A percentile compares a stretch with the other conserved stretches of the same genome.
Evolutionary conservation across 2,113 vertebrate genomes (phyloP).

Genomic region (Nesospiza acunhae): DNA sequence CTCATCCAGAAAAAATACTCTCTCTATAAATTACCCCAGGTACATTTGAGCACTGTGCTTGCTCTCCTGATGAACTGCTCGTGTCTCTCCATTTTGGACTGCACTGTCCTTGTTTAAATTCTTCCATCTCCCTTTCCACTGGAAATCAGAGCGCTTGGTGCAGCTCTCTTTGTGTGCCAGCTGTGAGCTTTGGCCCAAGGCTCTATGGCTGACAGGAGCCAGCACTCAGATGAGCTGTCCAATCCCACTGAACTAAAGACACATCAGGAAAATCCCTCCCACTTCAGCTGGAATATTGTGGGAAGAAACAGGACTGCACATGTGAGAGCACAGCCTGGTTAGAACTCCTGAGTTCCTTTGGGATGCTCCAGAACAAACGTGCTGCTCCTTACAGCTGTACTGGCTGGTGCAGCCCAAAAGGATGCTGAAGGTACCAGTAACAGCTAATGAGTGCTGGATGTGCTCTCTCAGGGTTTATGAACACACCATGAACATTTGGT

Average conservation of each 20-base stretch:
- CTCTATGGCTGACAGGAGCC: background rate
- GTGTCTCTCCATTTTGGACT: background rate
- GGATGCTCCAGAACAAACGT: background rate
- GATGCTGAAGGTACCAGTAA: background rate
- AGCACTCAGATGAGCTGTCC: background rate
- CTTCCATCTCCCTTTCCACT: background rate
- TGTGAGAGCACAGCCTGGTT: background rate
- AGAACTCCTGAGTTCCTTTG: background rate
- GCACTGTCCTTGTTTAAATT: background rate
- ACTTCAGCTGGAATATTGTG: background rate
- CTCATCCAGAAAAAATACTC: background rate
- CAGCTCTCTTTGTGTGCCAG: background rate
- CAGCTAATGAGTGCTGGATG: background rate
- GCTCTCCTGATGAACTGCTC: background rate
- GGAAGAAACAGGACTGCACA: accelerated
- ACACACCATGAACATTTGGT: background rate
- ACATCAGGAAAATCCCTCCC: background rate
- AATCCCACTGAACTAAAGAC: background rate
- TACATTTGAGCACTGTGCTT: background rate
- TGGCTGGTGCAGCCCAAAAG: background rate
- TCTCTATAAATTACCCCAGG: background rate
- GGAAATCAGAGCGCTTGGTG: background rate
- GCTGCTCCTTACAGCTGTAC: background rate
- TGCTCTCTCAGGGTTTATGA: background rate
- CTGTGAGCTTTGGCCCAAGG: background rate